phyloP scores from a whole-genome alignment of 2,888 invertebrate species.

The Macrophya annulata region DNA sequence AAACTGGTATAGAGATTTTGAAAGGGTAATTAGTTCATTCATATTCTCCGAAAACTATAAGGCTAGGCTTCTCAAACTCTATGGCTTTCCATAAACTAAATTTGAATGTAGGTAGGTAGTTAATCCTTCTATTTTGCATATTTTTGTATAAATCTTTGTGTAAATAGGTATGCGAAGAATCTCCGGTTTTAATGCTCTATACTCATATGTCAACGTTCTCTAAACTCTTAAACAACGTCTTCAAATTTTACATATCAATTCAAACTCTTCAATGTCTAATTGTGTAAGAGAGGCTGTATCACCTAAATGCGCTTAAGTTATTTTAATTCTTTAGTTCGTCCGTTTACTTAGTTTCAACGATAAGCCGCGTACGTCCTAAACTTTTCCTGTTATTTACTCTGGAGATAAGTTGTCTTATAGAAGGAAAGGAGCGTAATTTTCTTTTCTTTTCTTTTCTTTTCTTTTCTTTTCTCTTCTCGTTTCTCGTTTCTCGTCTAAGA shows the following conservation, averaged over 20 bases:
- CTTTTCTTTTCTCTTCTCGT: background rate
- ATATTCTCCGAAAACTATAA: conserved; percentile 16
- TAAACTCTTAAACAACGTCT: background rate
- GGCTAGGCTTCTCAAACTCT: background rate
- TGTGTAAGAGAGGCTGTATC: background rate
- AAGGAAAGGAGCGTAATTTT: background rate
- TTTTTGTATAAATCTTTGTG: conserved; percentile 11
- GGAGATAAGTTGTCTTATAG: conserved; percentile 34
- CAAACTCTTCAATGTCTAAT: background rate
- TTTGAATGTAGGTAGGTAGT: background rate
- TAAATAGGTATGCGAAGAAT: background rate
- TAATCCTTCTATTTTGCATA: background rate
- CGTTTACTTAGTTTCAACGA: background rate
- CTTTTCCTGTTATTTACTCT: conserved; percentile 39
- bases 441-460: background rate
- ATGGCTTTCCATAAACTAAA: background rate
- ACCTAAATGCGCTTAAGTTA: background rate
- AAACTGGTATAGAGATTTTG: background rate
- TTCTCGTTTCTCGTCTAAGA: conserved; percentile 10
- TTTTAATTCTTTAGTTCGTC: conserved; percentile 6
- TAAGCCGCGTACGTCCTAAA: conserved; percentile 15
- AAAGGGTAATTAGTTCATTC: conserved; percentile 21
- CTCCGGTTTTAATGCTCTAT: background rate
- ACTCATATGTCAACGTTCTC: background rate
- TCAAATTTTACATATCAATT: background rate